These are phyloP conservation scores for Todiramphus saurophagus DNA, from an alignment of 2,113 vertebrate genomes.

Conservation along the genomic window DNA sequence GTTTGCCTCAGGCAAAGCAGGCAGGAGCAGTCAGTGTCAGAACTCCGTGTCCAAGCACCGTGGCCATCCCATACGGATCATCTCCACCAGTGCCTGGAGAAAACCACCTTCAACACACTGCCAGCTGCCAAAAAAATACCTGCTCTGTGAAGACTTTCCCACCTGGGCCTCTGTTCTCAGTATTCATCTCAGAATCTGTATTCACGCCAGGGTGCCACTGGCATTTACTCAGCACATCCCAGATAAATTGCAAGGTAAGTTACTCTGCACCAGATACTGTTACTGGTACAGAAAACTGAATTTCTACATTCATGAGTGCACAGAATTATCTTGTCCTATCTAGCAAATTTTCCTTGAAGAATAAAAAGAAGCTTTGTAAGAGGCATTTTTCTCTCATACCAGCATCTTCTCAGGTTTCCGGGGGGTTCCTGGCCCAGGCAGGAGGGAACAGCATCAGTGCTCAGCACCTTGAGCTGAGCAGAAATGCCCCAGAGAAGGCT, in stretches of 20 bases:
- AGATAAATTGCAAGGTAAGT: neutral
- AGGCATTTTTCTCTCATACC: neutral
- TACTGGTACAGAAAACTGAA: neutral
- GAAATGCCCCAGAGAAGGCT: neutral
- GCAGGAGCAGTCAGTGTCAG: fast-evolving
- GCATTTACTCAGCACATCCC: neutral
- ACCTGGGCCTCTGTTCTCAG: neutral
- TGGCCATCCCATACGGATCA: neutral
- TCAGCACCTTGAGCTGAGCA: neutral
- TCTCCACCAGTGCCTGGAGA: neutral
- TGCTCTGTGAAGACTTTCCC: neutral
- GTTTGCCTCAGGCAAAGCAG: neutral
- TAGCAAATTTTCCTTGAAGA: neutral
- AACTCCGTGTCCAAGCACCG: fast-evolving
- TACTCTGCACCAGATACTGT: neutral
- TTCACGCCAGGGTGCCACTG: neutral
- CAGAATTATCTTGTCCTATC: neutral
- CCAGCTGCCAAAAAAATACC: neutral
- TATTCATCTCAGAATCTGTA: neutral
- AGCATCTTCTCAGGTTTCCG: fast-evolving
- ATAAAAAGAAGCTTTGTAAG: neutral
- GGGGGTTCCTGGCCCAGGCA: neutral
- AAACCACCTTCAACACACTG: neutral
- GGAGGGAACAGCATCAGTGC: neutral
- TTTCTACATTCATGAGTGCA: neutral